Evolutionary conservation across 2,797 vertebrate genomes (phyloP).

Genomic region (Danio choprae): DNA sequence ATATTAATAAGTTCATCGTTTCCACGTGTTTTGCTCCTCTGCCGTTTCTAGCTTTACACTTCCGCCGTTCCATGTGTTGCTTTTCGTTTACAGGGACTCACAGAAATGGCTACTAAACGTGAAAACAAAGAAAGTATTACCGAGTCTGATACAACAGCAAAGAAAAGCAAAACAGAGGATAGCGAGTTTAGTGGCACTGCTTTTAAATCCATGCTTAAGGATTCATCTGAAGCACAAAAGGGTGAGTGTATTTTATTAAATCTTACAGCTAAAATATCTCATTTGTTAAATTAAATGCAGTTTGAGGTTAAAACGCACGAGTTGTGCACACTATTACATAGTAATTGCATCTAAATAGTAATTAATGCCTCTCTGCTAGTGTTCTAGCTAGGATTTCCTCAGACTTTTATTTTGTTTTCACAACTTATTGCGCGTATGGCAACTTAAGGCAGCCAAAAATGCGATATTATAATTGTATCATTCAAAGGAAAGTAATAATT

Average conservation of each 20-base stretch:
- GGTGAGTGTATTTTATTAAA: slow-evolving; percentile 65
- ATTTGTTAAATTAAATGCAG: background rate
- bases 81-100: background rate
- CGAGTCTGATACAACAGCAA: slow-evolving; percentile 57
- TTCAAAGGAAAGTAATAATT: too few relatives aligned
- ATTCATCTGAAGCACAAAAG: slow-evolving; percentile 71
- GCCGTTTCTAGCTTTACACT: background rate
- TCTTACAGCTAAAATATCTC: background rate
- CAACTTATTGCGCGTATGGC: background rate
- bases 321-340: background rate
- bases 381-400: background rate
- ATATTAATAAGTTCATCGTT: slow-evolving; percentile 9
- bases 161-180: slow-evolving; percentile 66
- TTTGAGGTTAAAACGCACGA: background rate
- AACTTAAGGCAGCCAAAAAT: too few relatives aligned
- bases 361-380: too few relatives aligned
- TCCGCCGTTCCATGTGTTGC: slow-evolving; percentile 14
- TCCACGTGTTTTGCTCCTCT: slow-evolving; percentile 28
- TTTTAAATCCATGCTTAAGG: slow-evolving; percentile 80
- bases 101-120: slow-evolving; percentile 65
- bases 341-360: background rate
- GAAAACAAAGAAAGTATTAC: slow-evolving; percentile 52
- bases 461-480: too few relatives aligned
- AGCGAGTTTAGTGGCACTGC: slow-evolving; percentile 78
- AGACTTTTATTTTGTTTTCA: slow-evolving; percentile 28